Percentiles rank a stretch among this genome's conserved stretches.
phyloP scores from a whole-genome alignment of 2,888 invertebrate genomes.

The Drosophila quasianomalipes region DNA sequence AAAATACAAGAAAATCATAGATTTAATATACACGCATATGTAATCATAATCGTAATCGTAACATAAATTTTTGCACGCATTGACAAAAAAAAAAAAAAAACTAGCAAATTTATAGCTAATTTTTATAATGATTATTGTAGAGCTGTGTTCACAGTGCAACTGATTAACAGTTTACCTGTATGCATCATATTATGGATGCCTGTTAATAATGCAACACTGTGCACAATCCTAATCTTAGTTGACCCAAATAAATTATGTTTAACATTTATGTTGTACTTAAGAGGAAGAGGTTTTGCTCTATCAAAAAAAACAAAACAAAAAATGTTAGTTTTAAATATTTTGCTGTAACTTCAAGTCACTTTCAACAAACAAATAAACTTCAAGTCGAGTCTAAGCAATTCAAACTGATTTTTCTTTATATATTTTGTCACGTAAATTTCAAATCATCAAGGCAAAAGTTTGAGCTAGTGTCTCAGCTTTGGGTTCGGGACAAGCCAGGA shows the following conservation, averaged over 20 bases:
- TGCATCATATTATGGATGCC: slow-evolving; percentile 1
- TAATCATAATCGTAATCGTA: slow-evolving; percentile 31
- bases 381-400: slow-evolving; percentile 51
- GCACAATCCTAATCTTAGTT: slow-evolving; percentile 43
- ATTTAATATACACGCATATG: slow-evolving; percentile 40
- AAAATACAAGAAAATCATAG: slow-evolving; percentile 38
- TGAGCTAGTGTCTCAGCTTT: not conserved
- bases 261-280: slow-evolving; percentile 68
- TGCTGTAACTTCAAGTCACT: slow-evolving; percentile 70
- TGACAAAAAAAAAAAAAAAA: slow-evolving; percentile 53
- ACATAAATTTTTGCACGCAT: slow-evolving; percentile 71
- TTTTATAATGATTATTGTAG: slow-evolving; percentile 46
- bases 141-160: slow-evolving; percentile 30
- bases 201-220: slow-evolving; percentile 25
- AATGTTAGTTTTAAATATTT: slow-evolving; percentile 57
- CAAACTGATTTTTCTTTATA: not conserved
- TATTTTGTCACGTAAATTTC: not conserved
- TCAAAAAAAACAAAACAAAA: slow-evolving; percentile 13
- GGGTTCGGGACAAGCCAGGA: not conserved
- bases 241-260: slow-evolving; percentile 34
- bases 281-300: slow-evolving; percentile 31
- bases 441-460: not conserved
- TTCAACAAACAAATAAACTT: slow-evolving; percentile 58
- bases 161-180: slow-evolving; percentile 27
- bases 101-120: slow-evolving; percentile 68